A percentile compares a stretch with the other conserved stretches of the same genome.
Conservation (phyloP, 2,113 vertebrate species). For the Ictalurus punctatus region DNA sequence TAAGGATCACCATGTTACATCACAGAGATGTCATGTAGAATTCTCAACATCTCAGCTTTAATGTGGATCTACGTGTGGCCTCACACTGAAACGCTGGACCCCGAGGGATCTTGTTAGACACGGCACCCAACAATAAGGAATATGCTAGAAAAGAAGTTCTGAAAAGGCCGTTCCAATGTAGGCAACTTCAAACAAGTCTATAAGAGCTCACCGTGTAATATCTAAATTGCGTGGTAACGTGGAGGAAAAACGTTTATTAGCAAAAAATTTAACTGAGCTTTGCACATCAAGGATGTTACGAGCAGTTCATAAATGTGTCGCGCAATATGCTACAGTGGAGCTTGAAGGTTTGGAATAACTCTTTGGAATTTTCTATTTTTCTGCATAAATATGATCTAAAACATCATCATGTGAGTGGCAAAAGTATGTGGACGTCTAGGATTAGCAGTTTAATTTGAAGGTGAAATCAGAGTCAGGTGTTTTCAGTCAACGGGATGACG, state of each 20-base stretch:
- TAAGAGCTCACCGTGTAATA: not conserved
- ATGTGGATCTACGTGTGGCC: not conserved
- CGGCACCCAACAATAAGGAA: constrained; percentile 6
- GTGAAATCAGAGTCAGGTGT: too few relatives aligned
- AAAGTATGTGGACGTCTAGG: too few relatives aligned
- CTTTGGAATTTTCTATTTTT: too few relatives aligned
- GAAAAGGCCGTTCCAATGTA: constrained; percentile 9
- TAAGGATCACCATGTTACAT: not conserved
- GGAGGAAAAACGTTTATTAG: not conserved
- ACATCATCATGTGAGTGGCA: too few relatives aligned
- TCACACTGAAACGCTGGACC: not conserved
- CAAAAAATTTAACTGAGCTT: not conserved
- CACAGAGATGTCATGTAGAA: not conserved
- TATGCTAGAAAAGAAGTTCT: constrained; percentile 14
- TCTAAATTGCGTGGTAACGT: not conserved
- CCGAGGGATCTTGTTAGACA: constrained; percentile 7
- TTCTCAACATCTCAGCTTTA: not conserved
- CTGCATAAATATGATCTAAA: too few relatives aligned
- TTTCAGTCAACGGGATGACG: too few relatives aligned
- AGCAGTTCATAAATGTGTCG: not conserved
- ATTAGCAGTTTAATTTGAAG: too few relatives aligned
- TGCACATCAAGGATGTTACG: not conserved
- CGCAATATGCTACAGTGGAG: not conserved
- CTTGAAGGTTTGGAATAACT: too few relatives aligned
- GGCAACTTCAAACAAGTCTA: not conserved